Conservation (phyloP, 2,113 vertebrate species). For the Lepidothrix coronata region DNA sequence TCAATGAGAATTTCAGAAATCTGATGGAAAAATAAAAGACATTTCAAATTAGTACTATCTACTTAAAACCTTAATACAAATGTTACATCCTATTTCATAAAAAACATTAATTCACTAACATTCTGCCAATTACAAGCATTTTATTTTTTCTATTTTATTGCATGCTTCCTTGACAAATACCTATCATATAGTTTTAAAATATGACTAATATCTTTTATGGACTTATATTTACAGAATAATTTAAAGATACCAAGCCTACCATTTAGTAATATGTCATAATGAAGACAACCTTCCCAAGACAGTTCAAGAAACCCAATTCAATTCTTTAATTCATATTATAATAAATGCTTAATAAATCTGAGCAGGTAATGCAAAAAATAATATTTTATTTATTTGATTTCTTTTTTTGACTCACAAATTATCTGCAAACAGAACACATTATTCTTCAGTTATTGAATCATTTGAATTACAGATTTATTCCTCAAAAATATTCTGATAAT, state of each 20-base stretch:
- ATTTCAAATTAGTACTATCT: not conserved
- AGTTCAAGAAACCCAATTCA: not conserved
- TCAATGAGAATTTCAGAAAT: not conserved
- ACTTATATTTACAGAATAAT: not conserved
- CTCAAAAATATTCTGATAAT: not conserved
- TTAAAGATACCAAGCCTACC: not conserved
- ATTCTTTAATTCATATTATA: slow-evolving; percentile 2
- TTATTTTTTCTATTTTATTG: not conserved
- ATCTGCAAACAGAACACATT: not conserved
- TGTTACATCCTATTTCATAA: not conserved
- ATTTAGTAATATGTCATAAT: not conserved
- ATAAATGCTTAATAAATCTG: not conserved
- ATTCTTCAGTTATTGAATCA: slow-evolving; percentile 28
- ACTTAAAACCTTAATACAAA: not conserved
- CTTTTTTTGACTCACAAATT: slow-evolving; percentile 34
- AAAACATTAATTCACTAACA: not conserved
- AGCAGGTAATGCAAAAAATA: not conserved
- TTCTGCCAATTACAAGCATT: not conserved
- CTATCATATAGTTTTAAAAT: not conserved
- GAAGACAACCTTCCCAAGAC: not conserved
- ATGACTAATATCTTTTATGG: not conserved
- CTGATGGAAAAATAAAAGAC: not conserved
- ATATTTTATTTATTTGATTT: not conserved
- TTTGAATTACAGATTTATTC: slow-evolving; percentile 39
- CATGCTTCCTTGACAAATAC: not conserved